A percentile compares a stretch with the other conserved stretches of the same genome.
Conservation (phyloP, 1,140 invertebrate genomes). For the Drosophila oshimai region DNA sequence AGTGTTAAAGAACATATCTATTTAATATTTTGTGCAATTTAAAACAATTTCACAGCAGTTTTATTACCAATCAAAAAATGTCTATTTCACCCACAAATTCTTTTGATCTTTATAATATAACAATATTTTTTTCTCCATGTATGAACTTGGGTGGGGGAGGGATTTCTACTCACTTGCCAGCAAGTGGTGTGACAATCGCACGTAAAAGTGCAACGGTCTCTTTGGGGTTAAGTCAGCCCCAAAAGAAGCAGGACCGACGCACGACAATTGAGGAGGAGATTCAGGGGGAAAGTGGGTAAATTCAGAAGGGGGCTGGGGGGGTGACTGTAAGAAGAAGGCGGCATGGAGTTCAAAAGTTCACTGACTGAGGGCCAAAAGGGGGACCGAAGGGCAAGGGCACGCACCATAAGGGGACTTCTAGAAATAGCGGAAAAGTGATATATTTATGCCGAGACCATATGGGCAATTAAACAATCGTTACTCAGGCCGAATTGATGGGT, state of each 20-base stretch:
- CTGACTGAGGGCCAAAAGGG: slow-evolving; percentile 8
- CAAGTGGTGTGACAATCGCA: slow-evolving; percentile 79
- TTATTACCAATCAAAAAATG: too few species aligned
- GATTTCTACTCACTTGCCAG: slow-evolving; percentile 32
- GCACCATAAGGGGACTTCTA: neutral
- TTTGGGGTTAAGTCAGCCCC: slow-evolving; percentile 45
- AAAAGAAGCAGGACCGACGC: slow-evolving; percentile 3
- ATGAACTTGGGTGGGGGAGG: neutral
- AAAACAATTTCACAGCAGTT: too few species aligned
- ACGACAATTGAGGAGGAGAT: slow-evolving; percentile 8
- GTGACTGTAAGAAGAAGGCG: neutral
- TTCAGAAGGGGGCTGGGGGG: neutral
- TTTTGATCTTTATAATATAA: too few species aligned
- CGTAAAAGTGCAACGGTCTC: slow-evolving; percentile 76
- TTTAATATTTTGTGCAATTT: too few species aligned
- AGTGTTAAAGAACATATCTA: too few species aligned
- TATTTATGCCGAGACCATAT: slow-evolving; percentile 54
- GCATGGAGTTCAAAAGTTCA: slow-evolving; percentile 42
- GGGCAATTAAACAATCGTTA: slow-evolving; percentile 57
- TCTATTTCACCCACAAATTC: too few species aligned
- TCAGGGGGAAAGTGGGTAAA: neutral
- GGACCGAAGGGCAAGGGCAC: slow-evolving; percentile 13
- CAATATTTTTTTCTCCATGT: neutral
- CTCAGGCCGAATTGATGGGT: slow-evolving; percentile 21
- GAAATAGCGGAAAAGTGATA: slow-evolving; percentile 36